Evolutionary conservation across 2,797 vertebrate species (phyloP), one percentile per base, ranked within the genome.

Genomic region (Merluccius polli): DNA sequence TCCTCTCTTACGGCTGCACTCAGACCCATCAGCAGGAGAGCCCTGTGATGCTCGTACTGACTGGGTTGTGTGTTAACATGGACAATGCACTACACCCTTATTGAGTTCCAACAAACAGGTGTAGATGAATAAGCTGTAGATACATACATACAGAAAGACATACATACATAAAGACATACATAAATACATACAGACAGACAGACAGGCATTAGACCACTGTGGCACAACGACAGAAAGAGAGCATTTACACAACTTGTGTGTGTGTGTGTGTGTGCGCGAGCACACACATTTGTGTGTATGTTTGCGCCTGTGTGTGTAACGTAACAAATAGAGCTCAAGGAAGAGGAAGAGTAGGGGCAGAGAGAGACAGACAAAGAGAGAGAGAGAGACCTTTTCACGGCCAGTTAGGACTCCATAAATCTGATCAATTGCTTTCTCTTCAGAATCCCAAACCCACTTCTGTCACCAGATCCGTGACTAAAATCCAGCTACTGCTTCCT

Each of bases 341-440:
- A 29, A 44, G 27, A 68, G 27, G 18, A 29, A 21, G 30, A 52
- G 67, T 44, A 35, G 24, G 59, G 59, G 21, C 10, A 74, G 12
- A 30, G 77, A 44, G 71, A 44, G 63, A 3, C 65, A 32, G 73
- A 82, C 72, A 83, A 65, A 6, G 29, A 30, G 15, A 78, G 77
- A 74, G 85, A 83, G 30, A 32, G 78, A 84, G 85, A 82, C 79
- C 80, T 75, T 82, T 78, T 93, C 92, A 93, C 71, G 84, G 89
- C 87, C 87, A 83, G 87, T 92, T 91, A 91, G 81, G 88, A 89
- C 87, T 88, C 88, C 84, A 91, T 91, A 93, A 93, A 93, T 92
- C 87, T 85, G 89, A 92, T 92, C 91, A 91, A 89, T 89, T 75
- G 72, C 74, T 75, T 76, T 88, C 86, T 89, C 83, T 81, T 83